A percentile compares a stretch with the other conserved stretches of the same genome.
Evolutionary conservation across 1,140 invertebrate genomes (phyloP).

Genomic region (Aleiodes sp.): DNA sequence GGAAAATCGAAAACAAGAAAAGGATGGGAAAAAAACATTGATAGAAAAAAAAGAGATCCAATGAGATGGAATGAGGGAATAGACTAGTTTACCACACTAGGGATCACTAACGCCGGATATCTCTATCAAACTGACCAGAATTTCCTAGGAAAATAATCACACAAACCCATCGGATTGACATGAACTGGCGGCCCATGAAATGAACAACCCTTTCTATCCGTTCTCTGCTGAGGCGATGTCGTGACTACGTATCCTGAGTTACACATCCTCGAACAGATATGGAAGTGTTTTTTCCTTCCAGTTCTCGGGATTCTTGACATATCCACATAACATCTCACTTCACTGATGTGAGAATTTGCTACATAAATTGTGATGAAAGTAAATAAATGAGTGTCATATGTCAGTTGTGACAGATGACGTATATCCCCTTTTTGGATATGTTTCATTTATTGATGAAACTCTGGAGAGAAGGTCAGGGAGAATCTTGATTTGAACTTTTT

Average conservation of each 20-base stretch:
- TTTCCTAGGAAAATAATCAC: constrained; percentile 50
- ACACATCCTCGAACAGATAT: neutral
- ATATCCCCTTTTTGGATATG: too few species aligned
- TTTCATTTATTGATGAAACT: too few species aligned
- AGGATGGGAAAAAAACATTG: neutral
- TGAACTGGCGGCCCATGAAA: constrained; percentile 63
- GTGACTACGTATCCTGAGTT: neutral
- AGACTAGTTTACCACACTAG: neutral
- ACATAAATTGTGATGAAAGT: too few species aligned
- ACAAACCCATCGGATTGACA: constrained; percentile 54
- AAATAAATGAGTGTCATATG: too few species aligned
- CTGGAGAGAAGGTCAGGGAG: too few species aligned
- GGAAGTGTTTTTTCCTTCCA: neutral
- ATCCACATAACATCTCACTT: too few species aligned
- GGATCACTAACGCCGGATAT: constrained; percentile 29
- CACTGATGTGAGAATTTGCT: too few species aligned
- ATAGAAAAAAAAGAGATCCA: neutral
- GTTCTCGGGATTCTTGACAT: neutral
- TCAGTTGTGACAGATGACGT: too few species aligned
- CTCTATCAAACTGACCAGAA: constrained; percentile 61
- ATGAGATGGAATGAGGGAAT: neutral
- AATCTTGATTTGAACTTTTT: too few species aligned
- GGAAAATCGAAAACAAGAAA: constrained; percentile 19
- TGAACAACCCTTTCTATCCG: constrained; percentile 52
- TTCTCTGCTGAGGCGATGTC: neutral